phyloP scores from a whole-genome alignment of 1,140 invertebrate species.

The Aculops lycopersici region DNA sequence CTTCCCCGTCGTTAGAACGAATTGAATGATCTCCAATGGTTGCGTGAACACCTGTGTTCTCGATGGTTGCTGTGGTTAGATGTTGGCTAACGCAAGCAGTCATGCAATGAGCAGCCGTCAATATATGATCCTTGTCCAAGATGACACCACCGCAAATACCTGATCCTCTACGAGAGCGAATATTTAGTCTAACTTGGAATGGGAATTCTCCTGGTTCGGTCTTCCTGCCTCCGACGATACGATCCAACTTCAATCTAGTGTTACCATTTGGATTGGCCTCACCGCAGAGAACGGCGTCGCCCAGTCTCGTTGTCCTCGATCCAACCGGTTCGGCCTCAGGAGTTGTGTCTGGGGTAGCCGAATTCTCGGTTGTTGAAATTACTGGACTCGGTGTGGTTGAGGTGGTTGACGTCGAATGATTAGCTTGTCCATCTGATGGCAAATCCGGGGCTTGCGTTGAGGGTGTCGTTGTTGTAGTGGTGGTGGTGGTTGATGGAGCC shows the following conservation, averaged over 20 bases:
- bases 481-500: too few relatives aligned
- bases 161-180: neutral
- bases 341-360: too few relatives aligned
- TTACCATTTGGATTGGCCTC: neutral
- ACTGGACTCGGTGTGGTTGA: too few relatives aligned
- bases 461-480: too few relatives aligned
- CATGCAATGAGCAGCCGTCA: constrained; percentile 19
- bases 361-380: too few relatives aligned
- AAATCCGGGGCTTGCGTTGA: too few relatives aligned
- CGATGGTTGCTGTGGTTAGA: constrained; percentile 18
- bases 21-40: neutral
- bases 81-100: constrained; percentile 8
- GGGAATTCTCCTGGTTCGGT: constrained; percentile 5
- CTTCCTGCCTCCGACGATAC: constrained; percentile 4
- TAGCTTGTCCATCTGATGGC: too few relatives aligned
- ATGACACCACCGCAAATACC: constrained; percentile 44
- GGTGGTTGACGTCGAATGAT: too few relatives aligned
- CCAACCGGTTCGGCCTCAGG: neutral
- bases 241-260: neutral
- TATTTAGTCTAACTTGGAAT: constrained; percentile 3
- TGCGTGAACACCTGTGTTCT: neutral
- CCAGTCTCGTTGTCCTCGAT: neutral
- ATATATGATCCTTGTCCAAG: constrained; percentile 56
- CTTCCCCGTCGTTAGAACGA: neutral
- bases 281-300: neutral